Conservation (phyloP, 1,140 invertebrate genomes). For the Heliconius congener region DNA sequence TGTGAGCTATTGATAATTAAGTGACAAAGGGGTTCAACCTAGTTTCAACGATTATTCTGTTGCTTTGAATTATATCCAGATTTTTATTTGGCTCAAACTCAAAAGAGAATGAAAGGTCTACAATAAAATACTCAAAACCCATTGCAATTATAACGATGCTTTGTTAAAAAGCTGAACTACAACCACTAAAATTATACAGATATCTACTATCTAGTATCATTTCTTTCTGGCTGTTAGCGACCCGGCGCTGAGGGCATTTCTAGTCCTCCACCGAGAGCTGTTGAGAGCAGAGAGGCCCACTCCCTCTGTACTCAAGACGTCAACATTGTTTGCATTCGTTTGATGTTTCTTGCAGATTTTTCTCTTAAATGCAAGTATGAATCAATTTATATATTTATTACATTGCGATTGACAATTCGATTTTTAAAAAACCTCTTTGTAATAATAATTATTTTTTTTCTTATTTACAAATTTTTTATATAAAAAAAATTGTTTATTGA, state of each 20-base stretch:
- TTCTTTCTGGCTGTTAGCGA: constrained; percentile 33
- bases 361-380: constrained; percentile 25
- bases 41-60: neutral
- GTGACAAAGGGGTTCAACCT: constrained; percentile 1
- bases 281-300: constrained; percentile 29
- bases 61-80: constrained; percentile 14
- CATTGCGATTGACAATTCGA: neutral
- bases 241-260: constrained; percentile 25
- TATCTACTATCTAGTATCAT: constrained; percentile 33
- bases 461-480: neutral
- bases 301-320: constrained; percentile 34
- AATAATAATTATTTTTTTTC: neutral
- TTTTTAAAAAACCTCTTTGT: neutral
- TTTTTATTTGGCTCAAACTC: constrained; percentile 1
- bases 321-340: constrained; percentile 36
- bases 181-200: constrained; percentile 22
- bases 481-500: no score
- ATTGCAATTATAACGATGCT: constrained; percentile 12
- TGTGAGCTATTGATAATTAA: constrained; percentile 13
- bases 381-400: constrained; percentile 20
- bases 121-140: constrained; percentile 1
- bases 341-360: constrained; percentile 37
- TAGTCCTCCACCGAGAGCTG: constrained; percentile 33
- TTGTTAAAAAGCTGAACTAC: constrained; percentile 12
- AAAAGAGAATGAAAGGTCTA: constrained; percentile 9